Evolutionary conservation across 92 coral and sea anemone species (phyloP), one percentile per base, ranked within the genome.

Genomic region (Siderastrea radians): DNA sequence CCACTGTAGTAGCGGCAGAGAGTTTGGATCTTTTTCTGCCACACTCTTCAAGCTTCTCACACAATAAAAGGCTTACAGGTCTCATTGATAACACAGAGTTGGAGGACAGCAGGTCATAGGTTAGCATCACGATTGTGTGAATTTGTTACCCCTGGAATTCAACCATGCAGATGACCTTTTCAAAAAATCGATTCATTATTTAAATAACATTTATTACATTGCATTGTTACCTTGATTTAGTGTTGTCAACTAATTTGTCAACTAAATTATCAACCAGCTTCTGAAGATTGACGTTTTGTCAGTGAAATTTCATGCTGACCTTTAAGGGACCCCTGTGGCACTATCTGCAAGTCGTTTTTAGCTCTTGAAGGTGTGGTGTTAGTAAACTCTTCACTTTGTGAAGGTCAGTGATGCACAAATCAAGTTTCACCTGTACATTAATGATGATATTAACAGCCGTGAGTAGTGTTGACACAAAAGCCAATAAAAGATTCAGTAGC

Each of bases 1-100:
- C 80, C 87, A 72, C 38, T 26, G 38, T 72, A 84, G 77, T 73
- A 74, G 87, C 72, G 70, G 68, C 87, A 84, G 53, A 72, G 80
- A 45, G 87, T 3, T 16, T 53, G 58, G 50, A 73, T 63, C 77
- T 72, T 72, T 73, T 73, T 61, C 87, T 72, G 15, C 80, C 79
- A 71, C 70, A 82, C 87, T 70, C 58, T 38, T 82, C 70, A 69
- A 82, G 75, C 49, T 74, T 76, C 13, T 82, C 70, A 82, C 43
- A 13, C 50, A 68, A 61, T 16, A 70, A 62, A 26, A 82, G 62
- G 54, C 77, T 68, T 82, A 82, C 2, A 16, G 86, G 87, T 72
- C 72, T 83, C 87, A 83, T 4, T 54, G 78, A 66, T 9, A 83
- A 67, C 79, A 83, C 70, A 4, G 69, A 78, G 65, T 43, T 70